These are phyloP conservation scores for Perizoma affinitatum DNA, from an alignment of 2,888 invertebrate genomes.

Conservation along the genomic window DNA sequence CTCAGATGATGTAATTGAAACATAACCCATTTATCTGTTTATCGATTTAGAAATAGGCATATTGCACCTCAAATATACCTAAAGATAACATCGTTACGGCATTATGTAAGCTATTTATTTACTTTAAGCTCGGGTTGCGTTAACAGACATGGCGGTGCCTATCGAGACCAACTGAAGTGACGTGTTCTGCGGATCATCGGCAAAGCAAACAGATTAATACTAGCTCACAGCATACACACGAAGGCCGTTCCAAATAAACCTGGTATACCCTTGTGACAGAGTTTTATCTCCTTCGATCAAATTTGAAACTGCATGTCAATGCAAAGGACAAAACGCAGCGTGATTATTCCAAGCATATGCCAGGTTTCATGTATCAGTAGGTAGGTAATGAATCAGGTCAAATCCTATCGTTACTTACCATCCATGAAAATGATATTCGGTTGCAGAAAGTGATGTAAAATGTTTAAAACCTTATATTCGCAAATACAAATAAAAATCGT, in stretches of 20 bases:
- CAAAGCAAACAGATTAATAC: conserved; percentile 50
- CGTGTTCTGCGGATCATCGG: conserved; percentile 48
- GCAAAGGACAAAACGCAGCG: no score
- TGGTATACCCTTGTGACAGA: background rate
- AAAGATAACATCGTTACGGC: conserved; percentile 34
- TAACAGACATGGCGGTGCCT: conserved; percentile 56
- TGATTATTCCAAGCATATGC: no score
- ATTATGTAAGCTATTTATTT: conserved; percentile 41
- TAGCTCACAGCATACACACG: conserved; percentile 51
- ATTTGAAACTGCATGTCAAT: no score
- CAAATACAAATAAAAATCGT: conserved; percentile 8
- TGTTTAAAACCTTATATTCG: background rate
- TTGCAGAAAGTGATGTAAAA: no score
- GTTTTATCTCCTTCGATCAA: no score
- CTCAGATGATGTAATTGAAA: background rate
- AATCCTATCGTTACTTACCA: no score
- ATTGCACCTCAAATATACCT: conserved; percentile 36
- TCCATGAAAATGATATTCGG: no score
- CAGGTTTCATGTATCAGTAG: no score
- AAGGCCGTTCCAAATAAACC: conserved; percentile 34
- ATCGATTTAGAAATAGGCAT: conserved; percentile 35
- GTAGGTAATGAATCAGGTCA: no score
- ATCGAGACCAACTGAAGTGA: conserved; percentile 40
- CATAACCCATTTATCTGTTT: conserved; percentile 35
- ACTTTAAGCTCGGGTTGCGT: conserved; percentile 40